Conservation (phyloP, 2,888 invertebrate species). For the Polydrusus pterygomalis region DNA sequence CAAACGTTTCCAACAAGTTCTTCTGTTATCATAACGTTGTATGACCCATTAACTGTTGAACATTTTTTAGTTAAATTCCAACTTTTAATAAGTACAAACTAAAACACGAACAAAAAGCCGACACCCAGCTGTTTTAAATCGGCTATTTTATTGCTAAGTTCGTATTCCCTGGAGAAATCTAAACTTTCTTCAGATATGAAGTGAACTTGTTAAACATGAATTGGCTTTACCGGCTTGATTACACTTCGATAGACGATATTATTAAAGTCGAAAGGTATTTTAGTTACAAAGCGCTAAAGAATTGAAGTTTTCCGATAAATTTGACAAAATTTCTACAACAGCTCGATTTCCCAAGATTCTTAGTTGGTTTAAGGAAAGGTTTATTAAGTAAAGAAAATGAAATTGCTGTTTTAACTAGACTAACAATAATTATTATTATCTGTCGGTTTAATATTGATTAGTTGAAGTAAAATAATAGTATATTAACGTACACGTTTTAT, state of each 20-base stretch:
- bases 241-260: conserved; percentile 24
- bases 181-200: conserved; percentile 20
- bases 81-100: not conserved
- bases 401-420: too few relatives aligned
- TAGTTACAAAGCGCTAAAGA: conserved; percentile 6
- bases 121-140: not conserved
- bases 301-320: conserved; percentile 20
- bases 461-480: too few relatives aligned
- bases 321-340: conserved; percentile 8
- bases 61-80: not conserved
- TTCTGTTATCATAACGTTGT: too few relatives aligned
- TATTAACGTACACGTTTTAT: too few relatives aligned
- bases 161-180: not conserved
- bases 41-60: too few relatives aligned
- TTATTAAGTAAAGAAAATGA: not conserved
- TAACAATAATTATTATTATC: too few relatives aligned
- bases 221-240: conserved; percentile 19
- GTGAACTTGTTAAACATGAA: conserved; percentile 16
- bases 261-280: conserved; percentile 18
- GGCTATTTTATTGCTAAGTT: conserved; percentile 10
- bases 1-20: too few relatives aligned
- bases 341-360: conserved; percentile 4
- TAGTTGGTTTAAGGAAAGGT: conserved; percentile 1
- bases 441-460: too few relatives aligned
- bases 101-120: not conserved